Conservation (phyloP, 1,140 invertebrate species). For the Lethrus apterus region DNA sequence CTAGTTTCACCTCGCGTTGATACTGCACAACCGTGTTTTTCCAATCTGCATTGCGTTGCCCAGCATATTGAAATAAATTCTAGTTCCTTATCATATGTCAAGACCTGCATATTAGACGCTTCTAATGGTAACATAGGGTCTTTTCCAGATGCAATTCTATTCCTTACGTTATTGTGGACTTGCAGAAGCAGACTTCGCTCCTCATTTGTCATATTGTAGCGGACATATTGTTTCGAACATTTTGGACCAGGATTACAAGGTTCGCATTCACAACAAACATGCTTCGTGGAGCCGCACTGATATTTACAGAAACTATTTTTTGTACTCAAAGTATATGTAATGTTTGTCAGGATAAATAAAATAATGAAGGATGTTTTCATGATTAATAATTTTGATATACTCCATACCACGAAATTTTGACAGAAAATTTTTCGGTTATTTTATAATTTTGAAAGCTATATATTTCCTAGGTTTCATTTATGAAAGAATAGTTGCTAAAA, state of each 20-base stretch:
- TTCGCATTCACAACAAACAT: constrained; percentile 5
- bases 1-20: neutral
- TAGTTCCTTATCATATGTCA: constrained; percentile 7
- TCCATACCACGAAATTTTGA: too few species aligned
- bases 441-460: too few species aligned
- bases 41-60: constrained; percentile 2
- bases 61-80: constrained; percentile 4
- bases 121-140: neutral
- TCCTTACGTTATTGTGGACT: constrained; percentile 6
- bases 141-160: constrained; percentile 7
- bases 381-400: too few species aligned
- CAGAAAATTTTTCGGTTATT: too few species aligned
- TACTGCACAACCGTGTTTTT: neutral
- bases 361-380: too few species aligned
- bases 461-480: too few species aligned
- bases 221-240: neutral
- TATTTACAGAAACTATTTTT: too few species aligned
- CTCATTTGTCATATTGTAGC: neutral
- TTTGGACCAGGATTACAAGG: neutral
- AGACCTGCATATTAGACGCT: constrained; percentile 6
- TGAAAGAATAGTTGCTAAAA: too few species aligned
- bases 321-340: too few species aligned
- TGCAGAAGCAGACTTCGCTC: neutral
- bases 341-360: too few species aligned
- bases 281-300: neutral